Evolutionary conservation across 2,888 invertebrate species (phyloP), one percentile per base, ranked within the genome.

Genomic region (Ctena decussata): DNA sequence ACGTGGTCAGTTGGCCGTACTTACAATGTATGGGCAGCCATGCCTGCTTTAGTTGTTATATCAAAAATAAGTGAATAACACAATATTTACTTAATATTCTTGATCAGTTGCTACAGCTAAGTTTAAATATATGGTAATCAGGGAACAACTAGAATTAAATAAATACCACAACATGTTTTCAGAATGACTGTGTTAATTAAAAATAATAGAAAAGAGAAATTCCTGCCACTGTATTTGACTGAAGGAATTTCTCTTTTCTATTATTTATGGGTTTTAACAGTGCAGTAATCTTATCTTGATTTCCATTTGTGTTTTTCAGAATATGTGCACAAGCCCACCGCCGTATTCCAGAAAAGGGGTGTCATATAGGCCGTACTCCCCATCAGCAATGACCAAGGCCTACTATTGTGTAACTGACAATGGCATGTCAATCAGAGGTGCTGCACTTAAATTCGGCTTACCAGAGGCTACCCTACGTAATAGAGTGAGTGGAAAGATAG

Each of bases 351-450:
- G 60, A 30, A 60, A 60, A 60, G 60, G 60, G 60, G 30, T 60
- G 30, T 30, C 60, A 60, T 60, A 60, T 11, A 27, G 60, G 30
- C 60, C 60, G 27, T 60, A 60, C 21, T 60, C 60, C 60, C 60
- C 60, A 24, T 30, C 60, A 60, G 60, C 60, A 6, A 60, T 60
- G 60, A 60, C 60, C 60, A 60, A 60, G 30, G 60, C 60, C 60
- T 60, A 60, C 30, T 60, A 60, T 21, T 30, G 60, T 27, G 60
- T 60, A 21, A 30, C 30, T 5, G 60, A 53, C 8, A 60, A 60
- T 18, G 30, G 60, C 60, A 60, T 60, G 60, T 60, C 60, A 30
- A 60, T 60, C 30, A 24, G 60, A 21, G 27, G 60, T 60, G 60
- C 60, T 18, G 60, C 60, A 60, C 60, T 5, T 27, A 60, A 60